Percentiles rank a stretch among this genome's conserved stretches.
Conservation (phyloP, 2,888 invertebrate genomes). For the Lasioglossum villosulum region DNA sequence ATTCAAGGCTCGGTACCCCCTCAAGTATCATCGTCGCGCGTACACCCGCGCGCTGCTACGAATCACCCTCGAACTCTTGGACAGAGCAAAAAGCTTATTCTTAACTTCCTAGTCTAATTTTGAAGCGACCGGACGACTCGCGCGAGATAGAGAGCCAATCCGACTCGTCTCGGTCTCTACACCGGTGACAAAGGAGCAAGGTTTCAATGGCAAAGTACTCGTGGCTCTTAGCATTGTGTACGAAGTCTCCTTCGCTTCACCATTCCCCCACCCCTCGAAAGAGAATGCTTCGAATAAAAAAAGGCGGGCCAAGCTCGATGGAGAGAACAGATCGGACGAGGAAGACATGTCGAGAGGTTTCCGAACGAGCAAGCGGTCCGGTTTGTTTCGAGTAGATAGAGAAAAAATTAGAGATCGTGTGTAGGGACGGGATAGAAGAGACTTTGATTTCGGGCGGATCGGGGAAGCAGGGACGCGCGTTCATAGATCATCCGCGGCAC, state of each 20-base stretch:
- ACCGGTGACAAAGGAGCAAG: slow-evolving; percentile 15
- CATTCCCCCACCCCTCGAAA: background rate
- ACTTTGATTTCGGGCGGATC: background rate
- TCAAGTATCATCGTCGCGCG: background rate
- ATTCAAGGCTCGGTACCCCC: too few species aligned
- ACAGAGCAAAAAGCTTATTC: background rate
- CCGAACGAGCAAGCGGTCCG: slow-evolving; percentile 3
- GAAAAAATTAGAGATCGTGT: background rate
- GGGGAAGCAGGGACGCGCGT: slow-evolving; percentile 12
- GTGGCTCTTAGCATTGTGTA: background rate
- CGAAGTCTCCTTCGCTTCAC: background rate
- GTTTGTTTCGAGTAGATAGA: background rate
- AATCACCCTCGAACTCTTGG: background rate
- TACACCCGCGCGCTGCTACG: background rate
- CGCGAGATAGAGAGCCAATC: background rate
- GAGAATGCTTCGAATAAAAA: background rate
- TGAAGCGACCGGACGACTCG: background rate
- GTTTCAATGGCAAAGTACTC: slow-evolving; percentile 11
- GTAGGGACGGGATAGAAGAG: background rate
- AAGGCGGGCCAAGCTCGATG: background rate
- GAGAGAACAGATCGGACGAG: background rate
- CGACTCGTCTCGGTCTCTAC: background rate
- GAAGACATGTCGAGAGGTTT: background rate
- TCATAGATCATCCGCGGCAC: slow-evolving; percentile 67
- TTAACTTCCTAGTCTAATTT: slow-evolving; percentile 13